phyloP scores from a whole-genome alignment of 2,113 vertebrate species.

The Eulacestoma nigropectus region DNA sequence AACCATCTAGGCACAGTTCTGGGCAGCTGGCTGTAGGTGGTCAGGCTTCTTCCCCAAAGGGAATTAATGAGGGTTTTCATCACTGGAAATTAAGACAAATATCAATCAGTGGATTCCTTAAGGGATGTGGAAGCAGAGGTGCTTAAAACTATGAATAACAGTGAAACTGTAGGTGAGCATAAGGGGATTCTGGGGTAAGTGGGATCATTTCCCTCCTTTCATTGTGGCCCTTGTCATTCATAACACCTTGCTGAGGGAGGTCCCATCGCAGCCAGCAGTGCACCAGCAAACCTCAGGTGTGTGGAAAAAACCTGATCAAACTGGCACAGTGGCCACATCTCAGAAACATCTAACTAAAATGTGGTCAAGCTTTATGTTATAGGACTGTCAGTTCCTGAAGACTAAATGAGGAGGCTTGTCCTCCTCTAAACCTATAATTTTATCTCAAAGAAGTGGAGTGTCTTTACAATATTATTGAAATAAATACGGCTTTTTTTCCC shows the following conservation, averaged over 20 bases:
- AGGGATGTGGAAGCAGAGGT: neutral
- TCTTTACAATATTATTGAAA: neutral
- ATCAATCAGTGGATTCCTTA: neutral
- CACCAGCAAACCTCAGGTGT: neutral
- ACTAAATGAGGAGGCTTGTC: neutral
- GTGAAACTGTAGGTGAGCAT: neutral
- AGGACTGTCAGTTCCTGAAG: neutral
- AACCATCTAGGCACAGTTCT: neutral
- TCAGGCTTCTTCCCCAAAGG: neutral
- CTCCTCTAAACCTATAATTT: neutral
- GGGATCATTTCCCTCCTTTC: neutral
- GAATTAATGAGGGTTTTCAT: neutral
- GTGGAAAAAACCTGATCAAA: neutral
- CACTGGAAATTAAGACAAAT: neutral
- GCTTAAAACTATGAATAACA: neutral
- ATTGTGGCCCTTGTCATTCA: neutral
- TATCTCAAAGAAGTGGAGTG: neutral
- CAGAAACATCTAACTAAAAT: neutral
- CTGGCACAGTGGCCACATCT: neutral
- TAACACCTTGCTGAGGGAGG: neutral
- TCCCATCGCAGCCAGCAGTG: neutral
- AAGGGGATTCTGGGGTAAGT: neutral
- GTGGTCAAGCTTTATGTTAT: neutral
- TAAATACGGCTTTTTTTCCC: neutral
- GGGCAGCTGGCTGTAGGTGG: neutral